Evolutionary conservation across 2,888 invertebrate genomes (phyloP).

Genomic region (Chloroclysta siterata): DNA sequence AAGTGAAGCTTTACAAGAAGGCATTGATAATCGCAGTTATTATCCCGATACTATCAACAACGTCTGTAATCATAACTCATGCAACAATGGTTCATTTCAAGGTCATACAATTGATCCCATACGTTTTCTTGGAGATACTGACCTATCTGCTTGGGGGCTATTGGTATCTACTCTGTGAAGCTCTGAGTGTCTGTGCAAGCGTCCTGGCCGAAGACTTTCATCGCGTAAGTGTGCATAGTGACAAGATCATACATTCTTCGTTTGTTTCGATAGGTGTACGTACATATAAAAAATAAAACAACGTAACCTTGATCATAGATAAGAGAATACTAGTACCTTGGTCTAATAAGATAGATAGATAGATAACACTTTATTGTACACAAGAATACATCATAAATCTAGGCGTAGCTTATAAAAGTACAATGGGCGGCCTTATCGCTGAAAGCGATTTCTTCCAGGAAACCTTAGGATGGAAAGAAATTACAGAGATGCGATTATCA

Average conservation of each 20-base stretch:
- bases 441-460: too few species aligned
- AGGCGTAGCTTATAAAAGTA: too few species aligned
- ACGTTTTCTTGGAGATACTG: slow-evolving; percentile 88
- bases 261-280: not conserved
- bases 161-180: slow-evolving; percentile 89
- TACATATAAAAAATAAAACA: not conserved
- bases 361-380: too few species aligned
- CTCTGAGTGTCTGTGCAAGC: slow-evolving; percentile 87
- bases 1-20: slow-evolving; percentile 84
- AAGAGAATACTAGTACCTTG: not conserved
- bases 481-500: too few species aligned
- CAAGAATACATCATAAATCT: too few species aligned
- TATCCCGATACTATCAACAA: slow-evolving; percentile 86
- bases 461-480: too few species aligned
- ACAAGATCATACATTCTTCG: not conserved
- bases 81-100: slow-evolving; percentile 89
- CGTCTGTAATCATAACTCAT: slow-evolving; percentile 88
- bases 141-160: slow-evolving; percentile 89
- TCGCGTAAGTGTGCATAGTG: slow-evolving; percentile 65
- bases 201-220: slow-evolving; percentile 89
- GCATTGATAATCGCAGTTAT: slow-evolving; percentile 83
- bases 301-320: not conserved
- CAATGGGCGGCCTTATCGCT: too few species aligned
- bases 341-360: too few species aligned
- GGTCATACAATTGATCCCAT: slow-evolving; percentile 87